phyloP scores from a whole-genome alignment of 2,888 invertebrate genomes.

The Ornithoptera alexandrae region DNA sequence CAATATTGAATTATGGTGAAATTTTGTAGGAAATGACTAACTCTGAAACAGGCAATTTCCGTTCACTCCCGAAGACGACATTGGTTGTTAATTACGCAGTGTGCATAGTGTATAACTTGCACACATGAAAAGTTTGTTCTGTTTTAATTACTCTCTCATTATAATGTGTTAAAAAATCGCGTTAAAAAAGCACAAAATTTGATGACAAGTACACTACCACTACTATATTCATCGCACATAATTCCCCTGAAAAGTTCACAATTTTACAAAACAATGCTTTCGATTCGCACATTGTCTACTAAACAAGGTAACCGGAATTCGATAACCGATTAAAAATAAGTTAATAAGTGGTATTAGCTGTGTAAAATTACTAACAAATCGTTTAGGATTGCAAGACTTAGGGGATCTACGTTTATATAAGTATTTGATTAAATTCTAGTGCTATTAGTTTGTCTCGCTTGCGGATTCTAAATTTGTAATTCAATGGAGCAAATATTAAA shows the following conservation, averaged over 20 bases:
- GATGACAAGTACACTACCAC: no score
- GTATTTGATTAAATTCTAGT: not conserved
- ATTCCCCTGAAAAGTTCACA: no score
- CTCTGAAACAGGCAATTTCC: constrained; percentile 29
- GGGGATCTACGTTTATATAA: not conserved
- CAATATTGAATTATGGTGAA: constrained; percentile 10
- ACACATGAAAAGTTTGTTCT: not conserved
- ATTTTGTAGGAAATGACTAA: constrained; percentile 29
- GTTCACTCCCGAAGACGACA: constrained; percentile 6
- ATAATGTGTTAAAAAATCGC: no score
- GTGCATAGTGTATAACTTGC: constrained; percentile 7
- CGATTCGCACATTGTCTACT: no score
- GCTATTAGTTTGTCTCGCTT: not conserved
- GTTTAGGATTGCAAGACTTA: no score
- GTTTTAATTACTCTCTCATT: not conserved
- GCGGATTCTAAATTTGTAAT: not conserved
- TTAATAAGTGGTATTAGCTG: no score
- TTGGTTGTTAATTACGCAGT: constrained; percentile 21
- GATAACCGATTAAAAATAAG: no score
- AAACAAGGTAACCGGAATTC: no score
- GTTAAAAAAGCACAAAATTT: no score
- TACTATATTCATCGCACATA: no score
- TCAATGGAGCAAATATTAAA: not conserved
- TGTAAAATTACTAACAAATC: no score
- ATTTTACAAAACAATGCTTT: no score